phyloP scores from a whole-genome alignment of 2,113 vertebrate genomes.

The Rhinichthys klamathensis region DNA sequence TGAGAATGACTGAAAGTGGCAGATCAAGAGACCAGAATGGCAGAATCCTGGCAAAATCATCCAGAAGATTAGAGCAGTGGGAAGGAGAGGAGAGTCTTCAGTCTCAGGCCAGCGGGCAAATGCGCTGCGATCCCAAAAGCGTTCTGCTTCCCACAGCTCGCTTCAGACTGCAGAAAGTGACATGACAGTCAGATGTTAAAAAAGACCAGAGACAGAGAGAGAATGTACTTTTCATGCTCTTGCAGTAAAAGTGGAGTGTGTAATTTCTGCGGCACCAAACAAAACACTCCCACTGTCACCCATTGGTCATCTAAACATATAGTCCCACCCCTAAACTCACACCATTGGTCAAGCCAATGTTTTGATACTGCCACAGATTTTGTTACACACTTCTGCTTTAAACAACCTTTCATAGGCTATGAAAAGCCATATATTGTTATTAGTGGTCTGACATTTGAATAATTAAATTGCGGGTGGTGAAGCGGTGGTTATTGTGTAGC shows the following conservation, averaged over 20 bases:
- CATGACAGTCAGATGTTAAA: constrained; percentile 8
- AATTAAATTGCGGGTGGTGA: constrained; percentile 4
- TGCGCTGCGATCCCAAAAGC: constrained; percentile 43
- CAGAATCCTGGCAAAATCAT: constrained; percentile 61
- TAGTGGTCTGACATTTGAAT: background rate
- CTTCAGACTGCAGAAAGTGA: constrained; percentile 33
- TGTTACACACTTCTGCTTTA: background rate
- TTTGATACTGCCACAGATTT: background rate
- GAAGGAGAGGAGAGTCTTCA: constrained; percentile 30
- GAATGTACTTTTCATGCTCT: background rate
- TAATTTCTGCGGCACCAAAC: background rate
- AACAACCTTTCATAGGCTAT: background rate
- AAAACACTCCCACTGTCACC: background rate
- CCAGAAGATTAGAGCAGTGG: constrained; percentile 67
- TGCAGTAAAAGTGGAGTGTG: background rate
- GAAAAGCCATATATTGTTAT: background rate
- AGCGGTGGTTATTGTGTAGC: constrained; percentile 3
- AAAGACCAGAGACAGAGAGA: constrained; percentile 7
- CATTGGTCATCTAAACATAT: background rate
- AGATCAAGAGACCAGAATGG: constrained; percentile 70
- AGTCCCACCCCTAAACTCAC: background rate
- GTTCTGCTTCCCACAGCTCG: constrained; percentile 29
- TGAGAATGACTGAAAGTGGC: constrained; percentile 73
- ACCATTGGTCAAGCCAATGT: background rate
- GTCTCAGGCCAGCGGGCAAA: constrained; percentile 38